These are phyloP conservation scores for Manis pentadactyla DNA, from an alignment of 2,797 vertebrate species.

Conservation along the genomic window DNA sequence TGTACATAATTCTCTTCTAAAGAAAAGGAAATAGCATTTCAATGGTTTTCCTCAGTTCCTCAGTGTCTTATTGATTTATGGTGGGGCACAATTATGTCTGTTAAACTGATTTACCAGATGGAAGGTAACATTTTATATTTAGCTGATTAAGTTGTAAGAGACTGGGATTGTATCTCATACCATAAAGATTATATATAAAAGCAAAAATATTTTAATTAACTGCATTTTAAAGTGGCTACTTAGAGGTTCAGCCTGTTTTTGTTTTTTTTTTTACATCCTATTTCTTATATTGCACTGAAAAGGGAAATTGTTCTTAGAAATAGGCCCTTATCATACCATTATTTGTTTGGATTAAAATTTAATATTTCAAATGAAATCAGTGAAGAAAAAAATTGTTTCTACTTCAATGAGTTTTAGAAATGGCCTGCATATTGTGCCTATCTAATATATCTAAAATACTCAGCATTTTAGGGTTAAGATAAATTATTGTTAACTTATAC, in stretches of 20 bases:
- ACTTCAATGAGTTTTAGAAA: conserved; percentile 40
- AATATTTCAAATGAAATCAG: conserved; percentile 2
- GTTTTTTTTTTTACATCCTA: conserved; percentile 13
- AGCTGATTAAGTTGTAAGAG: conserved; percentile 91
- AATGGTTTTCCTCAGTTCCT: conserved; percentile 93
- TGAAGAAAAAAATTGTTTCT: neutral
- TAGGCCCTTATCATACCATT: neutral
- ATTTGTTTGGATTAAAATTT: conserved; percentile 43
- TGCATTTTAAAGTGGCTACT: conserved; percentile 75
- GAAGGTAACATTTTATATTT: conserved; percentile 90
- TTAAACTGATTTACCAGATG: conserved; percentile 94
- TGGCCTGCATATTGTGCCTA: neutral
- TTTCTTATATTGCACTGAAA: conserved; percentile 49
- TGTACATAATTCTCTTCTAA: conserved; percentile 94
- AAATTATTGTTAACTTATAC: conserved; percentile 40
- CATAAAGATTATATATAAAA: conserved; percentile 84
- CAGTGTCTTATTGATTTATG: conserved; percentile 94
- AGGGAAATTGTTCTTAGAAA: conserved; percentile 21
- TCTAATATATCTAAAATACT: conserved; percentile 40
- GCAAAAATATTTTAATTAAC: conserved; percentile 85
- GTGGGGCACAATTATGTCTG: conserved; percentile 92
- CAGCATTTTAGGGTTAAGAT: conserved; percentile 27
- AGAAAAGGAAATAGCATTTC: conserved; percentile 95
- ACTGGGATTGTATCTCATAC: conserved; percentile 86
- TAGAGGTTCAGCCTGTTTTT: conserved; percentile 67